Conservation (phyloP, 2,113 vertebrate genomes). For the Antennarius striatus region DNA sequence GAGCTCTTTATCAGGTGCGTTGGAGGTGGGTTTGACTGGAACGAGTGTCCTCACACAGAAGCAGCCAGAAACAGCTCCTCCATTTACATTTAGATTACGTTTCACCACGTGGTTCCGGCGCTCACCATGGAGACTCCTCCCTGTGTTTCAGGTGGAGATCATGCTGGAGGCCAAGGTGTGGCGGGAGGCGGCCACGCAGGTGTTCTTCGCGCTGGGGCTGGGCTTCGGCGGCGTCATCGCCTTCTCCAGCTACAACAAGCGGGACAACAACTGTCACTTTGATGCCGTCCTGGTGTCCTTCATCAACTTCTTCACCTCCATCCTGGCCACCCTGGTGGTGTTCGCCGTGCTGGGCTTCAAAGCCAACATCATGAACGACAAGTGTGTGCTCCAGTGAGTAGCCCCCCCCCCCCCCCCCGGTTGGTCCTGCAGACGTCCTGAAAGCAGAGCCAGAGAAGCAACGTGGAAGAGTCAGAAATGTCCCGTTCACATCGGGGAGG, state of each 20-base stretch:
- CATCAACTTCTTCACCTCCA: constrained; percentile 98
- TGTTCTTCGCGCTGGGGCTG: constrained; percentile 96
- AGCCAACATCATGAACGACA: constrained; percentile 92
- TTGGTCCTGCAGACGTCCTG: background rate
- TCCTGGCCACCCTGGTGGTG: constrained; percentile 97
- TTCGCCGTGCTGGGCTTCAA: constrained; percentile 99
- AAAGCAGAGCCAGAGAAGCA: too few species aligned
- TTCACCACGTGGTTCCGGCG: too few species aligned
- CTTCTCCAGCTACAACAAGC: constrained; percentile 99
- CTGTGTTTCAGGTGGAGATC: constrained; percentile 88
- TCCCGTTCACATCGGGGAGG: too few species aligned
- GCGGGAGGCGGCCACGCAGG: constrained; percentile 96
- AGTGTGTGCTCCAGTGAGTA: constrained; percentile 85
- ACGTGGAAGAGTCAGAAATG: too few species aligned
- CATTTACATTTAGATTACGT: too few species aligned
- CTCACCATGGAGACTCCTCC: constrained; percentile 4
- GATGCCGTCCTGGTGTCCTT: constrained; percentile 96
- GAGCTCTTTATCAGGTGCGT: too few species aligned
- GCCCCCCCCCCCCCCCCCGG: background rate
- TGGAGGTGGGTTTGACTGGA: too few species aligned
- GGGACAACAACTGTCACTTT: constrained; percentile 99
- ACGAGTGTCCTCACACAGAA: too few species aligned
- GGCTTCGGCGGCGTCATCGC: constrained; percentile 98
- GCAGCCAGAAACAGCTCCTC: too few species aligned
- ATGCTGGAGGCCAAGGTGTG: constrained; percentile 97